These are phyloP conservation scores for Bagarius yarrelli DNA, from an alignment of 2,113 vertebrate genomes.

Conservation along the genomic window DNA sequence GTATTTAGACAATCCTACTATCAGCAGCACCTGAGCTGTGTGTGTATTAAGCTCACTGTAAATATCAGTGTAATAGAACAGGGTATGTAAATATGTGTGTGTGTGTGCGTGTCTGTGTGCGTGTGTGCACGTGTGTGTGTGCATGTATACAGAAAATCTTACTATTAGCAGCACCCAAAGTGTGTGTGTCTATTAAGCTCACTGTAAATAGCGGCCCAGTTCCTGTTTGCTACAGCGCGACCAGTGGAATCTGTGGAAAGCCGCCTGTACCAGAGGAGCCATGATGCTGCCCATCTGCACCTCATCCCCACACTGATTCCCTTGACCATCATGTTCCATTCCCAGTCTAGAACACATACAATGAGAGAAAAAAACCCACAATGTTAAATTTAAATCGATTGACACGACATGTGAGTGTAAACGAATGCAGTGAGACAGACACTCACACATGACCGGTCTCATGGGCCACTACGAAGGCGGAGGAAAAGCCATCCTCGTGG, in stretches of 20 bases:
- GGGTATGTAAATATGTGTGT: conserved; percentile 33
- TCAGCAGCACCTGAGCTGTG: too few relatives aligned
- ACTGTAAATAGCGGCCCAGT: conserved; percentile 87
- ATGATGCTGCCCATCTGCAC: conserved; percentile 95
- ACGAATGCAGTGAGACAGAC: neutral
- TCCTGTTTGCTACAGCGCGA: conserved; percentile 94
- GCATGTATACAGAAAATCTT: neutral
- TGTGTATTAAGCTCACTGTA: too few relatives aligned
- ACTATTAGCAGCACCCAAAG: too few relatives aligned
- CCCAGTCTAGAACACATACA: conserved; percentile 75
- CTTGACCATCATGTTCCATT: conserved; percentile 94
- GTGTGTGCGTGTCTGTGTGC: too few relatives aligned
- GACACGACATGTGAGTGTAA: neutral
- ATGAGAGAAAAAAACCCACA: too few relatives aligned
- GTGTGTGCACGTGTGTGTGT: neutral
- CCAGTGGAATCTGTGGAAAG: conserved; percentile 96
- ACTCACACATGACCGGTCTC: conserved; percentile 96
- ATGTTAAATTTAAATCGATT: neutral
- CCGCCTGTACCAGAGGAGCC: conserved; percentile 91
- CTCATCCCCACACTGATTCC: conserved; percentile 88
- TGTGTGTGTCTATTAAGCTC: conserved; percentile 58
- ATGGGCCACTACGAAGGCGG: conserved; percentile 90
- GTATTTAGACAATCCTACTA: too few relatives aligned
- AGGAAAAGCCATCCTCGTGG: conserved; percentile 91
- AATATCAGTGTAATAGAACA: conserved; percentile 64